Evolutionary conservation across 2,888 invertebrate species (phyloP), one percentile per base, ranked within the genome.

Genomic region (Troilus luridus): DNA sequence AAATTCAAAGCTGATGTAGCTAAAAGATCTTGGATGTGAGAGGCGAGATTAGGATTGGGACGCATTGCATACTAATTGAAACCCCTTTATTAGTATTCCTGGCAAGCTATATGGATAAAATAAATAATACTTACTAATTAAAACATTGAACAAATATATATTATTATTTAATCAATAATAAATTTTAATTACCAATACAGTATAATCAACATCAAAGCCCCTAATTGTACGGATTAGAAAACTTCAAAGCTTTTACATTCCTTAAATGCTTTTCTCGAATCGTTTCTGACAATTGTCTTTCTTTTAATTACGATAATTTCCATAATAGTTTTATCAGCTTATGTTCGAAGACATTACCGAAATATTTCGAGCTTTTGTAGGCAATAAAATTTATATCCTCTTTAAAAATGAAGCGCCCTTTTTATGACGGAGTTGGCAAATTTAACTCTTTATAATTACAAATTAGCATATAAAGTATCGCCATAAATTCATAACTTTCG

Each of bases 321-420:
- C 72, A 41, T 77, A 41, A 77, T 77, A 41, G 27, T 77, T 19
- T 77, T 27, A 17, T 41, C 41, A 41, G 7, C 67, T 6, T 12
- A 24, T 14, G 64, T 64, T 64, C 21, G 10, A 14, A 11, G 67
- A 27, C 14, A 77, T 27, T 77, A 41, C 19, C 14, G 19, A 77
- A 77, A 9, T 77, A 77, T 77, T 24, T 7, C 12, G 7, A 19
- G 19, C 27, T 17, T 77, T 77, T 24, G 17, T 6, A 21, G 72
- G 2, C 72, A 27, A 41, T 77, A 77, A 77, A 77, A 77, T 77
- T 77, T 77, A 77, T 41, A 77, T 77, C 72, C 27, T 77, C 17
- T 77, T 41, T 77, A 77, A 77, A 77, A 41, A 77, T 27, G 27
- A 77, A 12, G 19, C 27, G 17, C 41, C 72, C 19, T 77, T 41